These are phyloP conservation scores for Alouatta palliata DNA, from an alignment of 2,113 vertebrate genomes.

Conservation along the genomic window DNA sequence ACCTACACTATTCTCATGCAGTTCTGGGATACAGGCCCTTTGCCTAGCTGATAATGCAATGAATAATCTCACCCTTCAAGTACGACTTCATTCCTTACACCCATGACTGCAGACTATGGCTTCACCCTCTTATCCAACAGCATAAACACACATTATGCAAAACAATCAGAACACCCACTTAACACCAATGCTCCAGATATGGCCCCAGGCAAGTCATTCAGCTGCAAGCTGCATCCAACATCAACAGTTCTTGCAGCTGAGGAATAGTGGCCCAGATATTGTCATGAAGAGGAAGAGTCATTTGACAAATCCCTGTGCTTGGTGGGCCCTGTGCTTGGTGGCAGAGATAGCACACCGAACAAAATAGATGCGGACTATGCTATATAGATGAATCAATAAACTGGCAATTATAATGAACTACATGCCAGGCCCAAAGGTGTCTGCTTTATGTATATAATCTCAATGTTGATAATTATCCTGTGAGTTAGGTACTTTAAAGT, in stretches of 20 bases:
- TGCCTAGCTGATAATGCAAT: background rate
- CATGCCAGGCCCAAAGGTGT: background rate
- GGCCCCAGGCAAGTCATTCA: too few species aligned
- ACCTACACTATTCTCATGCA: background rate
- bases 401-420: background rate
- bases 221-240: too few species aligned
- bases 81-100: background rate
- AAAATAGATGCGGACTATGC: background rate
- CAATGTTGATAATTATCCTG: background rate
- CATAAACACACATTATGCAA: background rate
- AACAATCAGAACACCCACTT: background rate
- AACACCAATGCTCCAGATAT: background rate
- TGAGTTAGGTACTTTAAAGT: background rate
- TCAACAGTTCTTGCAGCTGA: background rate
- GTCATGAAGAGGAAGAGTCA: background rate
- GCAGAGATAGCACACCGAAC: background rate
- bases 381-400: background rate
- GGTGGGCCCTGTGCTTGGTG: too few species aligned
- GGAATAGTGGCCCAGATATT: background rate
- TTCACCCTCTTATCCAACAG: background rate
- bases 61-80: background rate
- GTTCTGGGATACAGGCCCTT: background rate
- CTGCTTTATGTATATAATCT: background rate
- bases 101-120: background rate
- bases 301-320: background rate